A percentile compares a stretch with the other conserved stretches of the same genome.
These are phyloP conservation scores for Brachionus rotundiformis DNA, from an alignment of 1,140 invertebrate genomes.

Conservation along the genomic window DNA sequence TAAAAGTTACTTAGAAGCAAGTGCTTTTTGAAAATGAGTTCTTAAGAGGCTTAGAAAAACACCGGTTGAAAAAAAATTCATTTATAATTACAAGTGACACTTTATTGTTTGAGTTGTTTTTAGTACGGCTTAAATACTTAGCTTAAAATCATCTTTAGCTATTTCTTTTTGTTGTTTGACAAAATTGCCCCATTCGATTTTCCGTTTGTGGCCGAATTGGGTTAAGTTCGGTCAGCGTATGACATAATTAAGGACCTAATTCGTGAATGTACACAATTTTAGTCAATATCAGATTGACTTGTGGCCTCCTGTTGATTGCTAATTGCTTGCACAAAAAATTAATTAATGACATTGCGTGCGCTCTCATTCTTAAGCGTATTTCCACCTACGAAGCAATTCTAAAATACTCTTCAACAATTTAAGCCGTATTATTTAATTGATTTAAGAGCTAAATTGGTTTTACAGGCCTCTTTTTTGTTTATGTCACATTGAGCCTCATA, in stretches of 20 bases:
- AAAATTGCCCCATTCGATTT: neutral
- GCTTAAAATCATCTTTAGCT: slow-evolving; percentile 28
- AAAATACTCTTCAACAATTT: neutral
- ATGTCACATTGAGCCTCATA: neutral
- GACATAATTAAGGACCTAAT: neutral
- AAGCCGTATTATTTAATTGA: neutral
- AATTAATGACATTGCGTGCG: neutral
- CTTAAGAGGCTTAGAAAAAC: neutral
- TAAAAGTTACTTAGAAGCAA: slow-evolving; percentile 43
- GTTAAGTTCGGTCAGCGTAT: neutral
- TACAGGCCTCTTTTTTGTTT: neutral
- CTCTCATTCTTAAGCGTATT: neutral
- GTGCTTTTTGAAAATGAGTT: slow-evolving; percentile 6
- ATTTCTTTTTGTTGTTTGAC: neutral
- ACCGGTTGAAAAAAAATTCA: neutral
- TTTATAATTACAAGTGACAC: slow-evolving; percentile 44
- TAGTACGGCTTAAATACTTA: slow-evolving; percentile 38
- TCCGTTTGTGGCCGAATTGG: neutral
- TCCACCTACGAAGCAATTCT: neutral
- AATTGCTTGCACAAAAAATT: neutral
- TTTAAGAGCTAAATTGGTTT: neutral
- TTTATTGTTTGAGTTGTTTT: slow-evolving; percentile 19
- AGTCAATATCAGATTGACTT: neutral
- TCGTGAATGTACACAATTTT: neutral
- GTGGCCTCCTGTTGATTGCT: neutral